A percentile compares a stretch with the other conserved stretches of the same genome.
Conservation (phyloP, 2,888 invertebrate genomes). For the Cephus pygmeus region DNA sequence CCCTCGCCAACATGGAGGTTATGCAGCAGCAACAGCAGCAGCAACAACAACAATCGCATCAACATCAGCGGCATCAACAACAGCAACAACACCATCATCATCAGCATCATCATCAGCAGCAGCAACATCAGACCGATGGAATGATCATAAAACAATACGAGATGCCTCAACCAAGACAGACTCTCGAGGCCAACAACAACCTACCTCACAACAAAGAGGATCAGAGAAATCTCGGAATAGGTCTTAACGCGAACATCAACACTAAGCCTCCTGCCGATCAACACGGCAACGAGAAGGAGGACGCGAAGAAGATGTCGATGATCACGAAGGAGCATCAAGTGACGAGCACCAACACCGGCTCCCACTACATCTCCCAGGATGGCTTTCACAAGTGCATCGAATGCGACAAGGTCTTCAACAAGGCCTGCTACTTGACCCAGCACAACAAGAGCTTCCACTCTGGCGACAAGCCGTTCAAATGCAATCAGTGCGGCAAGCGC, state of each 20-base stretch:
- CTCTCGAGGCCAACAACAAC: slow-evolving; percentile 54
- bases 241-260: slow-evolving; percentile 3
- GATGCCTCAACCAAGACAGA: slow-evolving; percentile 18
- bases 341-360: slow-evolving; percentile 46
- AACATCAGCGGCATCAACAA: slow-evolving; percentile 28
- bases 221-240: slow-evolving; percentile 19
- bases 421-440: slow-evolving; percentile 88
- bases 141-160: slow-evolving; percentile 37
- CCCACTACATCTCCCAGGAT: slow-evolving; percentile 52
- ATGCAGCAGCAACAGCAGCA: slow-evolving; percentile 35
- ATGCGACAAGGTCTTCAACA: slow-evolving; percentile 87
- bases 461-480: slow-evolving; percentile 88
- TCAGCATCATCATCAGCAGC: slow-evolving; percentile 1
- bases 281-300: slow-evolving; percentile 6
- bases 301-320: slow-evolving; percentile 12
- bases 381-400: slow-evolving; percentile 78
- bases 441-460: slow-evolving; percentile 91
- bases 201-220: slow-evolving; percentile 29
- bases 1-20: slow-evolving; percentile 37
- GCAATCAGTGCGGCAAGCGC: slow-evolving; percentile 86
- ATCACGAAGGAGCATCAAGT: slow-evolving; percentile 50
- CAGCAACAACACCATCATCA: slow-evolving; percentile 28
- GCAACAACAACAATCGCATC: slow-evolving; percentile 26
- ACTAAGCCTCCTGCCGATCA: slow-evolving; percentile 12
- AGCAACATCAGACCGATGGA: slow-evolving; percentile 30